These are phyloP conservation scores for Lomographa bimaculata DNA, from an alignment of 2,888 invertebrate genomes.

Conservation along the genomic window DNA sequence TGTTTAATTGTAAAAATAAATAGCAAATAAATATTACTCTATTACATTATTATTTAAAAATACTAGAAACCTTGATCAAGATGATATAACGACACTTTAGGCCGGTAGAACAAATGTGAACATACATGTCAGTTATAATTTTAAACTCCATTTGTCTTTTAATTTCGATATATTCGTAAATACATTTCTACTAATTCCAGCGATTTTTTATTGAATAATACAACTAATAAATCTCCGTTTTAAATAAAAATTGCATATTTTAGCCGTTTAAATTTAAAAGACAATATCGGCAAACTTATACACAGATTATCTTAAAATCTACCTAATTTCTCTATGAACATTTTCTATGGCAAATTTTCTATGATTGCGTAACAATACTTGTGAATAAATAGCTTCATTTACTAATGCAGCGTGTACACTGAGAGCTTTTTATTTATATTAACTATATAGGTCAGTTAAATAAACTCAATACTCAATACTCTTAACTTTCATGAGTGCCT, in stretches of 20 bases:
- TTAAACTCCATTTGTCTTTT: neutral
- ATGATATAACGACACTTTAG: no score
- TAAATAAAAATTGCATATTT: no score
- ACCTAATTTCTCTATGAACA: slow-evolving; percentile 16
- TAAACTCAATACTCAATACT: slow-evolving; percentile 2
- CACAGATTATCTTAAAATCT: slow-evolving; percentile 25
- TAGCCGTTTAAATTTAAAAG: no score
- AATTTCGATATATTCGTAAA: slow-evolving; percentile 1
- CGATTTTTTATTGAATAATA: slow-evolving; percentile 1
- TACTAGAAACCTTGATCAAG: no score
- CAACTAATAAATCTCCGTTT: no score
- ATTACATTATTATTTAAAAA: neutral
- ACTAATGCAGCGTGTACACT: slow-evolving; percentile 10
- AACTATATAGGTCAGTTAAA: slow-evolving; percentile 5
- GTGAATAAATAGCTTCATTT: slow-evolving; percentile 3
- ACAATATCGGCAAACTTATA: no score
- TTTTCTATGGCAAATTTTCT: slow-evolving; percentile 12
- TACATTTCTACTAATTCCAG: slow-evolving; percentile 11
- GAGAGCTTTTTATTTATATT: slow-evolving; percentile 9
- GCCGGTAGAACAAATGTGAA: no score
- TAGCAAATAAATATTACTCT: slow-evolving; percentile 21
- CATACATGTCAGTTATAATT: no score
- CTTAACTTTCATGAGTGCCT: no score
- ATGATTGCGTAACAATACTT: slow-evolving; percentile 13
- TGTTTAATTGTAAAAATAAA: slow-evolving; percentile 19